Evolutionary conservation across 2,113 vertebrate genomes (phyloP).

Genomic region (Crotalus viridis): DNA sequence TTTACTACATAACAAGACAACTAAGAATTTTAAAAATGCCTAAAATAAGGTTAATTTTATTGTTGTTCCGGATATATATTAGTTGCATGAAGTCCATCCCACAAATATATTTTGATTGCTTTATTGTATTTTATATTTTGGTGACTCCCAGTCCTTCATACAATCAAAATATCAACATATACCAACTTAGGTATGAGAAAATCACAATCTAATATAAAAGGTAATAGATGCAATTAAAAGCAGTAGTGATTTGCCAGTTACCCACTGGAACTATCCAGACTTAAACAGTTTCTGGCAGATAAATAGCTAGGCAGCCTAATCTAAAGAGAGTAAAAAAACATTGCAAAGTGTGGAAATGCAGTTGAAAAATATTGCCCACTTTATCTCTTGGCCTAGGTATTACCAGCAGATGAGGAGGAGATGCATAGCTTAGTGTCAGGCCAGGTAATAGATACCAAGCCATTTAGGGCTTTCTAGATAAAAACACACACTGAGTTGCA

Average conservation of each 20-base stretch:
- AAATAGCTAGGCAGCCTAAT: neutral
- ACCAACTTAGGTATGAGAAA: neutral
- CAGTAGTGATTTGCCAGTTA: neutral
- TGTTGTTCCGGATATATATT: neutral
- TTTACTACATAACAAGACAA: neutral
- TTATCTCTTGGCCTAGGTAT: neutral
- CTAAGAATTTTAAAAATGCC: neutral
- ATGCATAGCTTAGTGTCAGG: neutral
- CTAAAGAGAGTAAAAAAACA: neutral
- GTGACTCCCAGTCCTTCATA: neutral
- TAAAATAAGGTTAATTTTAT: neutral
- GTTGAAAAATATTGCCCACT: neutral
- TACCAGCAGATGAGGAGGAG: neutral
- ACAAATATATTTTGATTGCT: neutral
- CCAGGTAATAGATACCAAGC: neutral
- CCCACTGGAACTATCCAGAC: neutral
- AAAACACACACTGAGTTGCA: neutral
- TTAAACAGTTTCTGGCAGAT: neutral
- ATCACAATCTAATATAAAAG: neutral
- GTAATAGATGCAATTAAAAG: neutral
- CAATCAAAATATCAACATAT: neutral
- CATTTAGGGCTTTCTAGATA: neutral
- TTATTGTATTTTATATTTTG: neutral
- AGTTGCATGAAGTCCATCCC: neutral
- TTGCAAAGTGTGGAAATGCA: neutral